Base-by-base conservation (phyloP, 2,888 invertebrate genomes). In the Ormyrus labotus region DNA sequence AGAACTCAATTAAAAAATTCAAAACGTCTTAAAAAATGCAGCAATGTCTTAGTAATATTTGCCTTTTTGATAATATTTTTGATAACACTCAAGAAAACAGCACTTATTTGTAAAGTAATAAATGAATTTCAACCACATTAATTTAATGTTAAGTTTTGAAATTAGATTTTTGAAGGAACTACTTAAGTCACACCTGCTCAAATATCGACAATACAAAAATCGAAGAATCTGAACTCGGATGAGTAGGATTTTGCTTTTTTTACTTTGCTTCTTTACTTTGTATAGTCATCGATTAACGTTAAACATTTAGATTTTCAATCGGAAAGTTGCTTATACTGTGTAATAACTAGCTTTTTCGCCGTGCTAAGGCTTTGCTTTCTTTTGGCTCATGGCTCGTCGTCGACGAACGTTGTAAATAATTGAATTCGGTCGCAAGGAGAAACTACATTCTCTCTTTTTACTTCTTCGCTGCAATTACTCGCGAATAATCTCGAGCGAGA, bases 401-500 rank as follows among this genome's bases (percentile, higher is more conserved):
- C 64, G 50, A 65, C 45, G 45, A 45, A 11, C n/a, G 64, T 45
- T 48, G 58, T 71, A 78, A 34, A 34, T 34, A 34, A 78, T 78
- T 78, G 64, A 65, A 78, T 71, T 71, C 19, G 65, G 45, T 58
- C 65, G 51, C 19, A 71, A 50, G 51, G 50, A 77, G 10, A 50
- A 34, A 34, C 58, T 57, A 55, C 47, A 78, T 78, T 65, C 45
- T 78, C 45, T 7, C 34, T 34, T 34, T 34, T 34, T 34, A 34
- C 34, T 71, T 11, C 19, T 13, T 50, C 34, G 64, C 45, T 60
- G 67, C 67, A 72, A 72, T 78, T 67, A 78, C 72, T 72, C n/a
- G 60, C 72, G 34, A 78, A 72, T 72, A 72, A 78, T 78, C 72
- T 34, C 53, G 34, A 8, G 13, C 9, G 57, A 70, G 71, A 19